These are phyloP conservation scores for Teleogryllus occipitalis DNA, from an alignment of 1,140 invertebrate genomes.

Conservation along the genomic window DNA sequence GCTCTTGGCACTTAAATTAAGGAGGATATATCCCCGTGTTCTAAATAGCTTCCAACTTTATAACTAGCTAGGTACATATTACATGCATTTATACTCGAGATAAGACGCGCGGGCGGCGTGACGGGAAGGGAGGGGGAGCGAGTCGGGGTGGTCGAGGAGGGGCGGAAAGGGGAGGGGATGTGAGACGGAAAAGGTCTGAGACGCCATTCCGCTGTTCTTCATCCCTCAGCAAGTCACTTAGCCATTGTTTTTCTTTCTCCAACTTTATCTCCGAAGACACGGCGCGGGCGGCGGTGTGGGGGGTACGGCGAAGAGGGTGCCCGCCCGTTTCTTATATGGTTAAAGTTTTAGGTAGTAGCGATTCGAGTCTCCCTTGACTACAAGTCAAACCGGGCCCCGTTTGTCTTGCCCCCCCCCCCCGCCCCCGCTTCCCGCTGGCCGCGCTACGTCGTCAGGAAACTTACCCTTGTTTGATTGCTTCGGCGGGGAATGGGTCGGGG, in stretches of 20 bases:
- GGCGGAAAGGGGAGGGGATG: neutral
- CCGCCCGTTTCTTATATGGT: too few relatives aligned
- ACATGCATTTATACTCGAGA: neutral
- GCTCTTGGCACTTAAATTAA: constrained; percentile 4
- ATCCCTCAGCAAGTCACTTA: neutral
- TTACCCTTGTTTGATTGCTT: too few relatives aligned
- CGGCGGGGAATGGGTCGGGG: too few relatives aligned
- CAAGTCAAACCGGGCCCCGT: too few relatives aligned
- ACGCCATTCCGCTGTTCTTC: neutral
- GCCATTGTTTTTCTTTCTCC: neutral
- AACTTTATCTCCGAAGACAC: too few relatives aligned
- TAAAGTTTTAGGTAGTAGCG: too few relatives aligned
- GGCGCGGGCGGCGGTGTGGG: too few relatives aligned
- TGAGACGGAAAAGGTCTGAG: neutral
- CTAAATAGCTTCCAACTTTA: constrained; percentile 5
- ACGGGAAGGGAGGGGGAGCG: neutral
- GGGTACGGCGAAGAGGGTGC: too few relatives aligned
- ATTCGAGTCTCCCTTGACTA: too few relatives aligned
- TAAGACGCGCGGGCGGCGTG: neutral
- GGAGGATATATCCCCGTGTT: neutral
- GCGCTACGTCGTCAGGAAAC: too few relatives aligned
- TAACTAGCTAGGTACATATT: constrained; percentile 1
- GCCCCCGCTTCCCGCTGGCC: too few relatives aligned
- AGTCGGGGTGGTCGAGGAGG: neutral
- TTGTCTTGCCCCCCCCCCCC: too few relatives aligned